Percentiles rank a stretch among this genome's conserved stretches.
Conservation (phyloP, 2,888 invertebrate genomes). For the Scaptomyza caliginosa region DNA sequence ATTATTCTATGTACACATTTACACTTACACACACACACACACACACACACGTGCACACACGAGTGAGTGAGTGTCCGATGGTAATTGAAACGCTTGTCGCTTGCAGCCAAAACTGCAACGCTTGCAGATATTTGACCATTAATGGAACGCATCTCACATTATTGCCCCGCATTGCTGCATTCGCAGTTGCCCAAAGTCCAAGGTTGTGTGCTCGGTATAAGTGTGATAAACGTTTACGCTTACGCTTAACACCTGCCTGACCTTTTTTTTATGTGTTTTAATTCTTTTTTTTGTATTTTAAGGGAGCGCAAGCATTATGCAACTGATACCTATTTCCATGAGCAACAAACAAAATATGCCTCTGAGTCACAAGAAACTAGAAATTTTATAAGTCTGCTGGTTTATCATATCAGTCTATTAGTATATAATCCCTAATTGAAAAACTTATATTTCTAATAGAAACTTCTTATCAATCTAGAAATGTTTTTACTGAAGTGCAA, state of each 20-base stretch:
- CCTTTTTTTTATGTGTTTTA: background rate
- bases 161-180: slow-evolving; percentile 5
- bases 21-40: background rate
- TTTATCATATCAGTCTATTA: too few relatives aligned
- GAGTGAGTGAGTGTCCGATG: background rate
- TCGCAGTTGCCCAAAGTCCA: slow-evolving; percentile 35
- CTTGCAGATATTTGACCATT: slow-evolving; percentile 26
- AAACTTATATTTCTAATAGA: too few relatives aligned
- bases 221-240: too few relatives aligned
- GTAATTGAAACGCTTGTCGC: background rate
- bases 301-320: background rate
- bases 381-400: too few relatives aligned
- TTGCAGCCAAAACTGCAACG: slow-evolving; percentile 19
- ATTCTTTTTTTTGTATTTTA: background rate
- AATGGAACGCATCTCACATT: slow-evolving; percentile 37
- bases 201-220: slow-evolving; percentile 28
- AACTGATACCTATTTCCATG: background rate
- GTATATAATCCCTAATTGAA: too few relatives aligned
- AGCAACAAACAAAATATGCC: too few relatives aligned
- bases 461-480: too few relatives aligned
- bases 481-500: too few relatives aligned
- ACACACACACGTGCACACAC: background rate
- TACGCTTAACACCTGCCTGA: slow-evolving; percentile 2
- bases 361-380: too few relatives aligned
- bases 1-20: slow-evolving; percentile 18